These are phyloP conservation scores for Lottia scabra DNA, from an alignment of 2,888 invertebrate genomes.

Conservation along the genomic window DNA sequence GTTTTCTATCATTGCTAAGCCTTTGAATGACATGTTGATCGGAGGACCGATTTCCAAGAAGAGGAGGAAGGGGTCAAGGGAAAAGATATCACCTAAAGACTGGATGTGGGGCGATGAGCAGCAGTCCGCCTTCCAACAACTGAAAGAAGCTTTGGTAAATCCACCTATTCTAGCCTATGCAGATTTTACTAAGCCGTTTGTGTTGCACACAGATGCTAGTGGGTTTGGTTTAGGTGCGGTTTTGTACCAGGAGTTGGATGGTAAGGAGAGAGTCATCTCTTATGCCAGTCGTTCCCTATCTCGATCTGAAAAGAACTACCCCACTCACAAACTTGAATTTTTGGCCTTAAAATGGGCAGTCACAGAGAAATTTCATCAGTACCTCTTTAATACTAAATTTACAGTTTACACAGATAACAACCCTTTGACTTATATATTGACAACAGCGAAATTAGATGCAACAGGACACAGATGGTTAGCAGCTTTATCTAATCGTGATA, in stretches of 20 bases:
- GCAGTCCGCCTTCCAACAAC: too few relatives aligned
- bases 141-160: too few relatives aligned
- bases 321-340: background rate
- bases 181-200: background rate
- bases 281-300: background rate
- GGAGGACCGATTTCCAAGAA: slow-evolving; percentile 5
- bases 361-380: background rate
- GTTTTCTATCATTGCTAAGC: too few relatives aligned
- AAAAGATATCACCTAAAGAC: too few relatives aligned
- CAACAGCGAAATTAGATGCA: background rate
- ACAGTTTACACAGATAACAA: background rate
- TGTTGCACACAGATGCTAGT: background rate
- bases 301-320: background rate
- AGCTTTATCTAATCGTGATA: too few relatives aligned
- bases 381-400: background rate
- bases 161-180: background rate
- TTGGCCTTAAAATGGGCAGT: background rate
- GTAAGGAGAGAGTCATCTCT: background rate
- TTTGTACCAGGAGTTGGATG: background rate
- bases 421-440: background rate
- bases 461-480: background rate
- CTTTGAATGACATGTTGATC: too few relatives aligned
- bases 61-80: slow-evolving; percentile 6
- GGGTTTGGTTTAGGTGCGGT: background rate
- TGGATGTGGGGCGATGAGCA: too few relatives aligned